A percentile compares a stretch with the other conserved stretches of the same genome.
Conservation (phyloP, 1,140 invertebrate species). For the Thaumatotibia leucotreta region DNA sequence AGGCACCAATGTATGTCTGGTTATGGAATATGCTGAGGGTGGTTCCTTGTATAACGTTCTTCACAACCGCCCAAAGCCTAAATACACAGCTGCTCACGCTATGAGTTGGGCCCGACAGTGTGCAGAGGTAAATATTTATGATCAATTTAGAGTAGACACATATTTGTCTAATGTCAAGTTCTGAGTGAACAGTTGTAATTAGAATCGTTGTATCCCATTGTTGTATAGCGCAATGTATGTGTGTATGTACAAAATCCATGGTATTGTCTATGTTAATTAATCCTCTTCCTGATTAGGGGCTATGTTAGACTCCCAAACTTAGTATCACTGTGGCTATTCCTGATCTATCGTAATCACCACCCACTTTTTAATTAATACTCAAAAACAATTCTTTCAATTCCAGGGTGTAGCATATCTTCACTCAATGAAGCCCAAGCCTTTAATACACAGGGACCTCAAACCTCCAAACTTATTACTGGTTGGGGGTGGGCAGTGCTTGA, state of each 20-base stretch:
- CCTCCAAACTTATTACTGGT: conserved; percentile 95
- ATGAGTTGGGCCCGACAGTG: conserved; percentile 97
- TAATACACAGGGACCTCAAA: conserved; percentile 98
- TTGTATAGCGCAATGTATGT: too few relatives aligned
- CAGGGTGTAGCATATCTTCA: conserved; percentile 96
- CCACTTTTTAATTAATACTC: not conserved
- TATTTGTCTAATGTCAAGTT: too few relatives aligned
- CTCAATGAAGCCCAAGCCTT: conserved; percentile 94
- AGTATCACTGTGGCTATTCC: too few relatives aligned
- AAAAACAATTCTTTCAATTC: conserved; percentile 19
- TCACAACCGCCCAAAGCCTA: conserved; percentile 87
- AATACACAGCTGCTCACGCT: conserved; percentile 93
- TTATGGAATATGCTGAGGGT: conserved; percentile 99
- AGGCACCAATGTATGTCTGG: conserved; percentile 88
- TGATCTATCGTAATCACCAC: too few relatives aligned
- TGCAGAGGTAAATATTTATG: conserved; percentile 82
- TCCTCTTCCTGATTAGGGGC: too few relatives aligned
- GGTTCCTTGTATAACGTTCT: conserved; percentile 98
- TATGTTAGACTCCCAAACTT: too few relatives aligned
- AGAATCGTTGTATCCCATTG: too few relatives aligned
- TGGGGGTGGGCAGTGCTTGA: conserved; percentile 90
- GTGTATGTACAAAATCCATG: too few relatives aligned
- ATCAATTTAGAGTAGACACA: too few relatives aligned
- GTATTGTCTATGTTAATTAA: too few relatives aligned
- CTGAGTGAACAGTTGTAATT: too few relatives aligned